Conservation (phyloP, 2,888 invertebrate species). For the Operophtera brumata region DNA sequence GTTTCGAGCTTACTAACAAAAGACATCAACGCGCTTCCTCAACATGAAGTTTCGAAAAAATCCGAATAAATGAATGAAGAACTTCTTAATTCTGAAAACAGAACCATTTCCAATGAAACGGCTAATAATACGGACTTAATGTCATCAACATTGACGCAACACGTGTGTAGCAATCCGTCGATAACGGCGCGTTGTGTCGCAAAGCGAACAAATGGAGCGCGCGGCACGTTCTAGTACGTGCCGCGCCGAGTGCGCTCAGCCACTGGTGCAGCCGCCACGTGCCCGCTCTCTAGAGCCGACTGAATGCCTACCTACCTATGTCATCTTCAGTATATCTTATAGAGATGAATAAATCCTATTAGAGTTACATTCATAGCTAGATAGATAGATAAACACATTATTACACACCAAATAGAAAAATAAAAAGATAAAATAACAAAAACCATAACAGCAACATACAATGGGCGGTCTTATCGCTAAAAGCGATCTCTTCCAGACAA, state of each 20-base stretch:
- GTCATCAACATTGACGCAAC: conserved; percentile 22
- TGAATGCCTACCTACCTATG: too few species aligned
- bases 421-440: too few species aligned
- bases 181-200: conserved; percentile 25
- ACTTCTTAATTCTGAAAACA: conserved; percentile 1
- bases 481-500: too few species aligned
- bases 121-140: conserved; percentile 5
- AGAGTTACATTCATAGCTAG: too few species aligned
- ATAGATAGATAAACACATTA: too few species aligned
- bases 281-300: background rate
- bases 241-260: background rate
- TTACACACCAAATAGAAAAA: too few species aligned
- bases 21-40: conserved; percentile 13
- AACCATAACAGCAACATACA: too few species aligned
- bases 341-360: too few species aligned
- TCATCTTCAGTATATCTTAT: too few species aligned
- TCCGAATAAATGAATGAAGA: background rate
- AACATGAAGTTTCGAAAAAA: background rate
- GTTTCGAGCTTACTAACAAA: background rate
- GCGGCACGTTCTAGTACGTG: conserved; percentile 5
- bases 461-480: too few species aligned
- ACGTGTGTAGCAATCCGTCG: conserved; percentile 28
- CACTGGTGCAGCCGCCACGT: background rate
- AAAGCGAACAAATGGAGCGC: background rate
- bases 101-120: conserved; percentile 10